Conservation (phyloP, 2,113 vertebrate genomes). For the Heterochromis multidens region DNA sequence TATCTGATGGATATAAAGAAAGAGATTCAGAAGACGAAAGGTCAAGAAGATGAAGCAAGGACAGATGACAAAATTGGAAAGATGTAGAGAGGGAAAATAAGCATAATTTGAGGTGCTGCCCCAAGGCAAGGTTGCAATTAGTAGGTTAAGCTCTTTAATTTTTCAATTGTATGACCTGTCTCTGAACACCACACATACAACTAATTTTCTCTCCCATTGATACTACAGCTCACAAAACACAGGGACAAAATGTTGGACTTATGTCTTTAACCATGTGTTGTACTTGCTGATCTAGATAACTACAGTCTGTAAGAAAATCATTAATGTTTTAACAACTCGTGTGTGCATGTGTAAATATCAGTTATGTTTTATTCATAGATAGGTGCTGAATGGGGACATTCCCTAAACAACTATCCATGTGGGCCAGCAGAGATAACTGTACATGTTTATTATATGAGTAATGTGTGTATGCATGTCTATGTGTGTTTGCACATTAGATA, state of each 20-base stretch:
- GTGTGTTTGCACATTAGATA: neutral
- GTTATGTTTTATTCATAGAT: constrained; percentile 40
- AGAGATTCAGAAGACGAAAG: neutral
- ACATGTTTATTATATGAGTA: neutral
- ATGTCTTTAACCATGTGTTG: neutral
- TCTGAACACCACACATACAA: neutral
- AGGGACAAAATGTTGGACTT: neutral
- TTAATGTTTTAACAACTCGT: constrained; percentile 11
- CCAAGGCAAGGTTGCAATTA: constrained; percentile 42
- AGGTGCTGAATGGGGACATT: constrained; percentile 21
- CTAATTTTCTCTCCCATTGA: neutral
- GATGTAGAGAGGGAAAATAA: neutral
- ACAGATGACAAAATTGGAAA: neutral
- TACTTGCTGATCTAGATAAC: constrained; percentile 14
- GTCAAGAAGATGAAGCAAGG: neutral
- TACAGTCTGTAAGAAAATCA: constrained; percentile 3
- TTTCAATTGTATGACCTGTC: constrained; percentile 16
- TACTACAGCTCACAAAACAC: neutral
- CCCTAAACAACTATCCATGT: neutral
- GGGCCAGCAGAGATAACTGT: neutral
- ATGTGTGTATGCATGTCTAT: neutral
- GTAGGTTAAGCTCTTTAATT: constrained; percentile 37
- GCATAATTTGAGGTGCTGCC: constrained; percentile 17
- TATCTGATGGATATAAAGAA: neutral
- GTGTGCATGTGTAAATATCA: neutral